These are phyloP conservation scores for Calameuta pallipes DNA, from an alignment of 2,888 invertebrate species.

Conservation along the genomic window DNA sequence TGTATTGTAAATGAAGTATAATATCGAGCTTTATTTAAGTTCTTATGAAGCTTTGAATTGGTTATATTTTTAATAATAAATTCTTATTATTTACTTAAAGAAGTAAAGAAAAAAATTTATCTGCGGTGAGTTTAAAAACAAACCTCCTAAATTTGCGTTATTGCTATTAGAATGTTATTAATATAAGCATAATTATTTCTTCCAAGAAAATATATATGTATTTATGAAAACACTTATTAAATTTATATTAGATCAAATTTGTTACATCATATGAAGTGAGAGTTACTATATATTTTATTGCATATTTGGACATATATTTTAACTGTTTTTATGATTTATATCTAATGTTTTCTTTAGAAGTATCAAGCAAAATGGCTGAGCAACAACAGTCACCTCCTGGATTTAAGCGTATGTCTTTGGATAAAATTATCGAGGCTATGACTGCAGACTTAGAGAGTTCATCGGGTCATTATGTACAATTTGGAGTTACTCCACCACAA, in stretches of 20 bases:
- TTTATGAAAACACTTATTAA: neutral
- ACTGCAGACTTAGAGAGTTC: conserved; percentile 71
- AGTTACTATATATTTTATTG: neutral
- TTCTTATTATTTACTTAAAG: neutral
- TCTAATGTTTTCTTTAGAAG: conserved; percentile 15
- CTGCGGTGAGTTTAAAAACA: no score
- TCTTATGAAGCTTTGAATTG: neutral
- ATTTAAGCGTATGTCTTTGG: conserved; percentile 62
- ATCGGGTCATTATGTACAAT: conserved; percentile 71
- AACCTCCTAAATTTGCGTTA: no score
- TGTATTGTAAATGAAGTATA: neutral
- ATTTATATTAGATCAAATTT: neutral
- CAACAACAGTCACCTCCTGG: conserved; percentile 51
- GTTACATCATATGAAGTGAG: neutral
- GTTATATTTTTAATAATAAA: conserved; percentile 1
- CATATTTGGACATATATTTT: neutral
- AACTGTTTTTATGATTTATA: neutral
- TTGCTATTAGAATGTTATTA: no score
- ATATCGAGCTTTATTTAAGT: neutral
- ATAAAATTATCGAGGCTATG: conserved; percentile 73
- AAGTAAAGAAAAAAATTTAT: no score
- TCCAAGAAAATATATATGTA: no score
- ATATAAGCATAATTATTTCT: no score
- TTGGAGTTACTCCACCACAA: conserved; percentile 67
- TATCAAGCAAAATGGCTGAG: conserved; percentile 34